Evolutionary conservation across 92 coral and sea anemone species (phyloP), one percentile per base, ranked within the genome.

Genomic region (Isaurus tuberculatus): DNA sequence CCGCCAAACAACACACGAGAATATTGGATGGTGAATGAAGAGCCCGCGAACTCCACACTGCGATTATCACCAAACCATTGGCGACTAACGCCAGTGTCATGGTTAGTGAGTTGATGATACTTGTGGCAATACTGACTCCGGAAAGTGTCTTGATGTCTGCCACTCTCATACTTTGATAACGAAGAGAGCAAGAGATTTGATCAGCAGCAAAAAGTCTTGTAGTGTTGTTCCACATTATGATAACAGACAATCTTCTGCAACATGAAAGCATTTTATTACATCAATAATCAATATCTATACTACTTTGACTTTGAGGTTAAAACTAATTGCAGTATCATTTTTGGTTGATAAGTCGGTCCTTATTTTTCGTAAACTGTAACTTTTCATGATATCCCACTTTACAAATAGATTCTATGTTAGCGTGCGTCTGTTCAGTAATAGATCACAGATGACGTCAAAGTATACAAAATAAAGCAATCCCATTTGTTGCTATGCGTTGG

Each of bases 11-110:
- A 26, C 82, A 33, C 23, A 77, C 37, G 37, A 77, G 70, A 36
- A 77, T 15, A 33, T 77, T 77, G 2, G 82, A 77, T 11, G 82
- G 70, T 19, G 82, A 77, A 55, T 77, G 82, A 14, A 77, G 82
- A 31, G 68, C 68, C 34, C 51, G 82, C 82, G 82, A 77, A 20
- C 70, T 57, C 82, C 49, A 77, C 34, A 77, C 48, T 10, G 82
- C 82, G 25, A 53, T 34, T 13, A 77, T 19, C 67, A 77, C 82
- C 53, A 77, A 61, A 8, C 82, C 82, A 77, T 77, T 77, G 28
- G 82, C 53, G 19, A n/a, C 53, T 23, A 77, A 14, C 58, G 69
- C 53, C 33, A 77, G 82, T 58, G 26, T 33, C 82, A 77, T 77
- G n/a, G 70, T 77, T 8, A 77, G 29, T 2, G 29, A 26, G 70